Base-by-base conservation (phyloP, 2,113 vertebrate species). In the Vimba vimba region DNA sequence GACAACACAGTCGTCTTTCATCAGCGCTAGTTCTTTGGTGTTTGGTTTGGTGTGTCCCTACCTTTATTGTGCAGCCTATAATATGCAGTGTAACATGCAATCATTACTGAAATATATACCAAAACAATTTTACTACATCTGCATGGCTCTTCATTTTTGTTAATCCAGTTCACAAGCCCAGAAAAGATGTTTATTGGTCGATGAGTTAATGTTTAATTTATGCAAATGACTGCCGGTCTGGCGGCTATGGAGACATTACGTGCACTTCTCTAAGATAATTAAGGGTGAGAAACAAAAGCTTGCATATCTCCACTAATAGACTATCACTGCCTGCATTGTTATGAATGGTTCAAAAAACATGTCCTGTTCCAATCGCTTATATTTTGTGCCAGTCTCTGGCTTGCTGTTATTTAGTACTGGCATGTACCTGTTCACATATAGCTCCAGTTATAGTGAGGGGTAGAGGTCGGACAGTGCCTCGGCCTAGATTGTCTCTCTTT, bases 401-500 rank as follows among this genome's bases (percentile, higher is more conserved):
- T 27, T 73, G 64, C 27, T 19, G 64, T 33, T 9, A 68, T 19
- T 68, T 33, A 36, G 66, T 4, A 21, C 64, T 69, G 4, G 2
- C 3, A 47, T 30, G 15, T 92, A 99, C 98, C 97, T 99, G 97
- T 71, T 99, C 97, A 33, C 98, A 99, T 66, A 97, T 95, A 4
- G 97, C 97, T 33, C 97, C 97, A 0, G 94, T 97, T 94, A 98
- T 96, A 30, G 96, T 99, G 78, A 97, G 96, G 0, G 98, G 98
- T 85, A 99, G 98, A 0, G 97, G 97, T 5, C 98, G 95, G 45
- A 98, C 97, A 4, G 96, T 99, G 88, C 98, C 98, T 89, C 98
- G 92, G 43, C 98, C 98, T 93, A 99, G 86, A 86, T 97, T 99
- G 89, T 99, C 98, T 47, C 97, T 96, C 90, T 99, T 99, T 85